Evolutionary conservation across 2,113 vertebrate genomes (phyloP), one percentile per base, ranked within the genome.

Genomic region (Fregata magnificens): DNA sequence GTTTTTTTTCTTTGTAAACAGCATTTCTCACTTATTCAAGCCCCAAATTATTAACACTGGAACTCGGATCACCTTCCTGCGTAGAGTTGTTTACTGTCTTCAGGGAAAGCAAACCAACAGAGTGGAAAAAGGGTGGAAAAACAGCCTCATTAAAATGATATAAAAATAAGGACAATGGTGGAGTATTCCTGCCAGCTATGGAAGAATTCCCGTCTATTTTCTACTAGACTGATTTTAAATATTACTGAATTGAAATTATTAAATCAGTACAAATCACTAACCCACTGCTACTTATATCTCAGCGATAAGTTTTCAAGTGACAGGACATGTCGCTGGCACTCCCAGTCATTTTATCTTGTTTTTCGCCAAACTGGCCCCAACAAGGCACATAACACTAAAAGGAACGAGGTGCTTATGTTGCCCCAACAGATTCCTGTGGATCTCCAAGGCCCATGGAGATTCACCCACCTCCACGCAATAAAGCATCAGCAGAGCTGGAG

Each of bases 51-150:
- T 87, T 94, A 94, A 34, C 94, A 65, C 83, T 96, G 95, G 96
- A 97, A 98, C 95, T 85, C 10, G 4, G 61, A 63, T 77, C 93
- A 97, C 97, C 97, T 97, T 98, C 97, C 96, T 96, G 85, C 44
- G 20, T n/a, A 28, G 13, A 26, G 94, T 5, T 93, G 86, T 95
- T 97, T 96, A 86, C 55, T 52, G 38, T 89, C 72, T 93, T 88
- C n/a, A 69, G 71, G 84, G 83, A 94, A 82, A 93, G 87, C 83
- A 91, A 97, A 95, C 34, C 36, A 83, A 74, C 36, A 22, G 79
- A 66, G 52, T 95, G 71, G 86, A 63, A 86, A 59, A 14, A 7
- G 86, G 50, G n/a, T 73, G 40, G 78, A 90, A 96, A 95, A 87
- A 26, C 63, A 84, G 78, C 67, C 45, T 89, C 20, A 26, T 50